phyloP scores from a whole-genome alignment of 2,113 vertebrate genomes.

The Hemicordylus capensis region DNA sequence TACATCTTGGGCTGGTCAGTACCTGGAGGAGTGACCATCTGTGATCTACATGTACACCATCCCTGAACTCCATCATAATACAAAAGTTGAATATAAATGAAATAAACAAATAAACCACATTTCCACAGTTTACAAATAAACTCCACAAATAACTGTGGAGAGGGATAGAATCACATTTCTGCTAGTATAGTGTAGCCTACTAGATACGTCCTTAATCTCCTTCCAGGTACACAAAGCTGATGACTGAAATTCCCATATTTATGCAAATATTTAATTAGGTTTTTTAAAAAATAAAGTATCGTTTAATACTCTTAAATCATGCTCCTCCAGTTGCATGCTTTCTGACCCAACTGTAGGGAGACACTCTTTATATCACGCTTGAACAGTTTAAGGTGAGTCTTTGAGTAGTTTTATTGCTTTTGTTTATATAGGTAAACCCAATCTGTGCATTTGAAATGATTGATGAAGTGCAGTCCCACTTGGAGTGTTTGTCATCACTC shows the following conservation, averaged over 20 bases:
- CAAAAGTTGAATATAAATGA: too few species aligned
- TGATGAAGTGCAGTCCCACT: constrained; percentile 83
- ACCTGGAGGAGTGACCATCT: too few species aligned
- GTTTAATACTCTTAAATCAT: constrained; percentile 80
- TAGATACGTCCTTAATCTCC: neutral
- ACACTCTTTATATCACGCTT: constrained; percentile 78
- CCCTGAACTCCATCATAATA: too few species aligned
- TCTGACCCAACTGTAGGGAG: constrained; percentile 73
- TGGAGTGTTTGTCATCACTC: constrained; percentile 87
- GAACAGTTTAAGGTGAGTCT: constrained; percentile 81
- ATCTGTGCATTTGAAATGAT: constrained; percentile 84
- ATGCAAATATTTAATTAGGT: constrained; percentile 70
- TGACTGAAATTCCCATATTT: constrained; percentile 50
- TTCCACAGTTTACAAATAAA: too few species aligned
- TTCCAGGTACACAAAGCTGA: neutral
- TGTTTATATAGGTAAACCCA: constrained; percentile 85
- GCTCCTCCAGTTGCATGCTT: constrained; percentile 64
- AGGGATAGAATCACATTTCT: too few species aligned
- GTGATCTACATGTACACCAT: too few species aligned
- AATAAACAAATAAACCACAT: too few species aligned
- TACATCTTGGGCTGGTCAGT: too few species aligned
- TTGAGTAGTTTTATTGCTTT: constrained; percentile 81
- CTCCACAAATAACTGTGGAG: too few species aligned
- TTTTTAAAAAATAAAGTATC: constrained; percentile 65
- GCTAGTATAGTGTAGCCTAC: too few species aligned